Conservation (phyloP, 2,888 invertebrate genomes). For the Caenorhabditis wallacei region DNA sequence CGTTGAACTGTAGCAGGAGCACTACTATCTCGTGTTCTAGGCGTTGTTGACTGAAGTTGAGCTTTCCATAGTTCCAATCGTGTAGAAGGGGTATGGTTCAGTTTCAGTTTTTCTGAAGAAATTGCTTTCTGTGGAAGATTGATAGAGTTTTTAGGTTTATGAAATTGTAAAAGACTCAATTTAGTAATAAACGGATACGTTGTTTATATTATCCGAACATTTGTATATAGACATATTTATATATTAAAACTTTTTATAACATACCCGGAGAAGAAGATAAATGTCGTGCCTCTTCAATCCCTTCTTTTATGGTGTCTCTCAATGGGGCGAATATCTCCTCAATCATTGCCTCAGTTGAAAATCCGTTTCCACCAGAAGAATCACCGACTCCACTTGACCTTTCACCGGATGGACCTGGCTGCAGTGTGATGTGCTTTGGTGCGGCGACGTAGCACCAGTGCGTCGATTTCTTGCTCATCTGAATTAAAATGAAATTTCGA, state of each 20-base stretch:
- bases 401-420: slow-evolving; percentile 48
- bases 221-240: background rate
- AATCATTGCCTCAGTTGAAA: slow-evolving; percentile 61
- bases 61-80: slow-evolving; percentile 73
- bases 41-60: slow-evolving; percentile 59
- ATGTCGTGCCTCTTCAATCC: slow-evolving; percentile 52
- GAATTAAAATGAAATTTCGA: slow-evolving; percentile 29
- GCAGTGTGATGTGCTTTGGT: slow-evolving; percentile 48
- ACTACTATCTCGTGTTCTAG: slow-evolving; percentile 68
- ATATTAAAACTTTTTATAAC: background rate
- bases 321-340: slow-evolving; percentile 66
- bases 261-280: slow-evolving; percentile 64
- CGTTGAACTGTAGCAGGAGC: slow-evolving; percentile 71
- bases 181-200: too few relatives aligned
- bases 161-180: too few relatives aligned
- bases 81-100: slow-evolving; percentile 62
- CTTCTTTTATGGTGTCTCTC: slow-evolving; percentile 57
- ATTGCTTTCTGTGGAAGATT: too few relatives aligned
- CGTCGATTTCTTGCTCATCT: slow-evolving; percentile 62
- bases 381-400: slow-evolving; percentile 46
- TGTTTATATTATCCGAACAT: background rate
- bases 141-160: background rate
- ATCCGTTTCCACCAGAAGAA: slow-evolving; percentile 14
- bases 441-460: slow-evolving; percentile 54
- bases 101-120: slow-evolving; percentile 63